These are phyloP conservation scores for Falco berigora DNA, from an alignment of 2,797 vertebrate genomes.

Conservation along the genomic window DNA sequence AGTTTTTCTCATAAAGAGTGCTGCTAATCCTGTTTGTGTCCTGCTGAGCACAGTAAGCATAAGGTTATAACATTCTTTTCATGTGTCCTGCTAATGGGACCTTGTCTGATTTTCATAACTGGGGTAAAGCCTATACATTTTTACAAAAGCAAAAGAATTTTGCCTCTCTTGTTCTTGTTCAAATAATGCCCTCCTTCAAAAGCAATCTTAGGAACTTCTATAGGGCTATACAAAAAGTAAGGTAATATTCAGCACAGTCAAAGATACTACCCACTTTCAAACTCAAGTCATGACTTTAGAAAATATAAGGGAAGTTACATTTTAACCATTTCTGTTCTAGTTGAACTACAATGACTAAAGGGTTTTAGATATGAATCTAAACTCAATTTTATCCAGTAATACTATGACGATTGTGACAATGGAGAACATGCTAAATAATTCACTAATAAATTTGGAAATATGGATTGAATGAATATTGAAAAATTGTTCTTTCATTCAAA, in stretches of 20 bases:
- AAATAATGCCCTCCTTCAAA: background rate
- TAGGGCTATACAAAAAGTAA: background rate
- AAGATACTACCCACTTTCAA: background rate
- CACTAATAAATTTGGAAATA: background rate
- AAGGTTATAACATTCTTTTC: background rate
- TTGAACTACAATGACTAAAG: background rate
- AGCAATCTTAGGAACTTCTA: background rate
- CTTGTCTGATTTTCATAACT: background rate
- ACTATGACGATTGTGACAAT: background rate
- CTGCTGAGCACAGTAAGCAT: background rate
- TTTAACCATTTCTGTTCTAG: background rate
- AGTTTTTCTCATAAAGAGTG: background rate
- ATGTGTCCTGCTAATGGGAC: background rate
- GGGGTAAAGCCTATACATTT: background rate
- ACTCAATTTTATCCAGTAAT: background rate
- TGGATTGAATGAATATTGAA: background rate
- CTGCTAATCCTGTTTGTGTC: background rate
- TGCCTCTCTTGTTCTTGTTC: background rate
- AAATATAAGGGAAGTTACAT: background rate
- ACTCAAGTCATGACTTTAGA: background rate
- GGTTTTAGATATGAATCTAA: background rate
- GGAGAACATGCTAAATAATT: background rate
- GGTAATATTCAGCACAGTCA: background rate
- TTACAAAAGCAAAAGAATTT: background rate
- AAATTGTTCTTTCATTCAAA: background rate